phyloP scores from a whole-genome alignment of 2,888 invertebrate species.

The Thymelicus lineola region DNA sequence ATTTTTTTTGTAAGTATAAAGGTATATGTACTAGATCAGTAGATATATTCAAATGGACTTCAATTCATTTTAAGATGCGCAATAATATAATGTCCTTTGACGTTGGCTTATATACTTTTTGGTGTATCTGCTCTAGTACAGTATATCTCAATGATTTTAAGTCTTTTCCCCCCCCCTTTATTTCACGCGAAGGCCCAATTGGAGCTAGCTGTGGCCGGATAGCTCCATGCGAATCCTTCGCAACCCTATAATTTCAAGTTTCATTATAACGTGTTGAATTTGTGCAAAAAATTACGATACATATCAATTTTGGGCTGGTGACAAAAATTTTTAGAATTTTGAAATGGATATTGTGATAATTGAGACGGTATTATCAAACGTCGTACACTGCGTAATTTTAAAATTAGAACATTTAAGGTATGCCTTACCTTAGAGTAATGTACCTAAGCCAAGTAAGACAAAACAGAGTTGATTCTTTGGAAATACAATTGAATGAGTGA shows the following conservation, averaged over 20 bases:
- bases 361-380: conserved; percentile 58
- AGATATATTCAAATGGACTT: background rate
- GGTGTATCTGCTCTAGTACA: background rate
- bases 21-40: background rate
- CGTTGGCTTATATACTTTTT: background rate
- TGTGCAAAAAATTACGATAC: conserved; percentile 82
- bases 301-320: conserved; percentile 82
- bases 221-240: conserved; percentile 64
- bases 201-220: conserved; percentile 82
- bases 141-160: conserved; percentile 30
- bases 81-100: background rate
- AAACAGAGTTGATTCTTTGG: conserved; percentile 45
- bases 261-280: conserved; percentile 71
- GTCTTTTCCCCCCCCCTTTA: conserved; percentile 47
- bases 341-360: conserved; percentile 78
- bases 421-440: conserved; percentile 76
- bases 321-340: conserved; percentile 64
- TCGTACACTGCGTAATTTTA: conserved; percentile 69
- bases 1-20: conserved; percentile 28
- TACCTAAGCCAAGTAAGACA: conserved; percentile 57
- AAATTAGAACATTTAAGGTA: conserved; percentile 68
- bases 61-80: background rate
- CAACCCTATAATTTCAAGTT: conserved; percentile 55
- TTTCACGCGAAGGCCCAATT: conserved; percentile 60
- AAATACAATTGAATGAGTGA: conserved; percentile 13